Conservation (phyloP, 1,140 invertebrate genomes). For the Eubasilissa regina region DNA sequence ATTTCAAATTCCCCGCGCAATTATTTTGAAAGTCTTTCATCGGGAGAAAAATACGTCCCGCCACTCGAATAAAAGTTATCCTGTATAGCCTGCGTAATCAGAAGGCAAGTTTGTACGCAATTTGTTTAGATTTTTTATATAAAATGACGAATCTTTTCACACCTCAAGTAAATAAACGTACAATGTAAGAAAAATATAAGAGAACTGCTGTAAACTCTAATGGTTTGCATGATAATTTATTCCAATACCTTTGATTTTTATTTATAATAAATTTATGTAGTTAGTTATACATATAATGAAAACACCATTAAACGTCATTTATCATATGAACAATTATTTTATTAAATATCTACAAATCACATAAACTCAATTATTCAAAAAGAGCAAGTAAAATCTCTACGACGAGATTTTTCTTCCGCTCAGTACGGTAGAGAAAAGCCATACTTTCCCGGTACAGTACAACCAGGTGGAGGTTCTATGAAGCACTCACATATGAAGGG, state of each 20-base stretch:
- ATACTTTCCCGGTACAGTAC: background rate
- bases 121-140: conserved; percentile 21
- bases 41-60: conserved; percentile 30
- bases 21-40: conserved; percentile 46
- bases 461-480: conserved; percentile 51
- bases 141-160: background rate
- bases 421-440: background rate
- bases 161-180: background rate
- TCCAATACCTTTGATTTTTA: too few relatives aligned
- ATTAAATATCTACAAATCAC: too few relatives aligned
- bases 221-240: too few relatives aligned
- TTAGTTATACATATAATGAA: too few relatives aligned
- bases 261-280: too few relatives aligned
- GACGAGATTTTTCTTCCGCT: too few relatives aligned
- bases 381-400: too few relatives aligned
- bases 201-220: too few relatives aligned
- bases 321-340: too few relatives aligned
- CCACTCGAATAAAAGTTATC: conserved; percentile 41
- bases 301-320: too few relatives aligned
- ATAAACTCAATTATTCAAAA: too few relatives aligned
- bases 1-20: conserved; percentile 44
- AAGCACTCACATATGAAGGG: conserved; percentile 57
- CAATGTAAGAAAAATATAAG: too few relatives aligned
- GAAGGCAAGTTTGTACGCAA: conserved; percentile 29
- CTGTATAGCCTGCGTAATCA: conserved; percentile 34